Percentiles rank a stretch among this genome's conserved stretches.
phyloP scores from a whole-genome alignment of 2,888 invertebrate species.

The Stratiomys singularior region DNA sequence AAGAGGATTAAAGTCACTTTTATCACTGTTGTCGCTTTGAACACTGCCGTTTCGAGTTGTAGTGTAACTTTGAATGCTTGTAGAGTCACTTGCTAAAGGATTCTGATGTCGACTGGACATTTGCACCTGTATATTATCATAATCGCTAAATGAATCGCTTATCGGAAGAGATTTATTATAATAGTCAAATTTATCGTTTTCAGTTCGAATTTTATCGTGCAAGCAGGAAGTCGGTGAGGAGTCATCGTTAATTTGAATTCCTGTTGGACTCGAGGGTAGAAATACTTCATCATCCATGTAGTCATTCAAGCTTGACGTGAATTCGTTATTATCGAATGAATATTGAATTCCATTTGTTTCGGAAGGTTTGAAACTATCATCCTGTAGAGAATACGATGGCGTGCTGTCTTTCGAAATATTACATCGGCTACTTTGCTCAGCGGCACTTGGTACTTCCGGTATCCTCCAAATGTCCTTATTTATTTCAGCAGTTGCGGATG shows the following conservation, averaged over 20 bases:
- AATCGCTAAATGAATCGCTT: constrained; percentile 55
- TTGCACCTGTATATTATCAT: constrained; percentile 52
- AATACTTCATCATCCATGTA: constrained; percentile 60
- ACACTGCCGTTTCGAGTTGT: constrained; percentile 51
- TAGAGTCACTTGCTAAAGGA: constrained; percentile 53
- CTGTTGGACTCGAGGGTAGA: constrained; percentile 53
- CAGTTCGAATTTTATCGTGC: constrained; percentile 23
- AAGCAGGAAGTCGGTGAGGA: neutral
- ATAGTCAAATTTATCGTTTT: constrained; percentile 41
- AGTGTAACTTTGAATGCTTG: constrained; percentile 53
- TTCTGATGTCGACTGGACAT: neutral
- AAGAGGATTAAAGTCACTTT: constrained; percentile 2
- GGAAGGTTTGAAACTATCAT: constrained; percentile 44
- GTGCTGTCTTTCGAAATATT: constrained; percentile 15
- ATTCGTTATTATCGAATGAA: constrained; percentile 62
- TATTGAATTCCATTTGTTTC: constrained; percentile 56
- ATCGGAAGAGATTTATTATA: constrained; percentile 52
- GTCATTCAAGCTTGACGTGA: constrained; percentile 59
- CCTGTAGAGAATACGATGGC: constrained; percentile 47
- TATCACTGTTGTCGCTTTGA: constrained; percentile 13
- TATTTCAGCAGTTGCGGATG: constrained; percentile 63
- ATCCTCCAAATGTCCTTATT: constrained; percentile 68
- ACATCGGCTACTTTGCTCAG: constrained; percentile 58
- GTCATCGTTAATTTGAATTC: constrained; percentile 11
- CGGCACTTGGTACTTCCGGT: constrained; percentile 66